A percentile compares a stretch with the other conserved stretches of the same genome.
phyloP scores from a whole-genome alignment of 2,888 invertebrate genomes.

The Acronicta alni region DNA sequence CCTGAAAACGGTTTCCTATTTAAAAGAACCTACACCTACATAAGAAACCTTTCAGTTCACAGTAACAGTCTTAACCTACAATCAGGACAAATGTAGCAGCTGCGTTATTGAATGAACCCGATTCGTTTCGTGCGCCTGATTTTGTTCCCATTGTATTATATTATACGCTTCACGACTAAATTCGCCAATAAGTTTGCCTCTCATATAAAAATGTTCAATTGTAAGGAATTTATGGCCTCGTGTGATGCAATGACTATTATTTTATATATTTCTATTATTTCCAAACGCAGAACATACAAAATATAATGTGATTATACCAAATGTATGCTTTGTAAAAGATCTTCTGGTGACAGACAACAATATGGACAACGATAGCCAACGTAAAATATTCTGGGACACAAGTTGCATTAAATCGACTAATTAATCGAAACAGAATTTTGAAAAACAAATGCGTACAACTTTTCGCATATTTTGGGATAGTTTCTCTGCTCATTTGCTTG shows the following conservation, averaged over 20 bases:
- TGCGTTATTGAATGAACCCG: constrained; percentile 28
- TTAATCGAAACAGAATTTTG: too few relatives aligned
- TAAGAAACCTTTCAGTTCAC: neutral
- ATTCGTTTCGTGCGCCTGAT: constrained; percentile 17
- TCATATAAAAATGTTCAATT: constrained; percentile 45
- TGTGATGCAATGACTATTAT: constrained; percentile 28
- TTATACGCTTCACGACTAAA: constrained; percentile 16
- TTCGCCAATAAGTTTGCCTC: constrained; percentile 35
- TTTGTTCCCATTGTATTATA: constrained; percentile 29
- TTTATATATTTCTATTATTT: constrained; percentile 6
- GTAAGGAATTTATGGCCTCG: constrained; percentile 36
- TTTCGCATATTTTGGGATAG: too few relatives aligned
- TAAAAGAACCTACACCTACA: too few relatives aligned
- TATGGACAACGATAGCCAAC: too few relatives aligned
- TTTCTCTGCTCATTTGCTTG: too few relatives aligned
- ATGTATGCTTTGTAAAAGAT: neutral
- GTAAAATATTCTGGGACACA: too few relatives aligned
- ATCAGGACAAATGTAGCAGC: constrained; percentile 7
- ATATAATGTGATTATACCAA: too few relatives aligned
- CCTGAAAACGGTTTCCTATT: too few relatives aligned
- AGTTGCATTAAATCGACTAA: too few relatives aligned
- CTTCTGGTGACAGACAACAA: neutral
- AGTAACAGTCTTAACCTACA: neutral
- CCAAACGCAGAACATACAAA: constrained; percentile 6
- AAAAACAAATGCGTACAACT: too few relatives aligned